Percentiles rank a stretch among this genome's conserved stretches.
Evolutionary conservation across 2,797 vertebrate species (phyloP).

Genomic region (Acanthornis magna): DNA sequence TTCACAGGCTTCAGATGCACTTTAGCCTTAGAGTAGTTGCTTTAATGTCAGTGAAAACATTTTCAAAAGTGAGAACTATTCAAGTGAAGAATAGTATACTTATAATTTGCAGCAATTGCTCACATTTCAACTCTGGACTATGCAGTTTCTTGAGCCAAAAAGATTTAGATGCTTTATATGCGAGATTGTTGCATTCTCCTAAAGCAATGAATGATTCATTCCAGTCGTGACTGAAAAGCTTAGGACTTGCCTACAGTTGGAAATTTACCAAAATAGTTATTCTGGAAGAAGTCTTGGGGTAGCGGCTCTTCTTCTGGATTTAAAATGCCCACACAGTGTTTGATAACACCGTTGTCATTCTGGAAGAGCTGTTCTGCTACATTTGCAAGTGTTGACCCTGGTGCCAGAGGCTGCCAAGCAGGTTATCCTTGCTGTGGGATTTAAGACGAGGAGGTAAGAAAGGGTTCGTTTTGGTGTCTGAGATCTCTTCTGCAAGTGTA

Average conservation of each 20-base stretch:
- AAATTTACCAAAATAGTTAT: conserved; percentile 68
- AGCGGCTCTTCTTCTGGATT: conserved; percentile 28
- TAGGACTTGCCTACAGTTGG: conserved; percentile 61
- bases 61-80: not conserved
- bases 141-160: conserved; percentile 22
- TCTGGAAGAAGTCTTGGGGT: conserved; percentile 57
- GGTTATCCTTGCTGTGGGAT: not conserved
- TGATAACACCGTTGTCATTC: not conserved
- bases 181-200: conserved; percentile 38
- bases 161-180: conserved; percentile 12
- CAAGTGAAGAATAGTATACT: not conserved
- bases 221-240: conserved; percentile 67
- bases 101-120: conserved; percentile 7
- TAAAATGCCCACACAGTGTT: conserved; percentile 49
- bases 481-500: not conserved
- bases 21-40: not conserved
- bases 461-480: conserved; percentile 3
- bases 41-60: not conserved
- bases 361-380: conserved; percentile 3
- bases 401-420: not conserved
- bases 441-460: not conserved
- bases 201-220: conserved; percentile 66
- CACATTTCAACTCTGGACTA: not conserved
- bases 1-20: not conserved
- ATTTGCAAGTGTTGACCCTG: conserved; percentile 24